These are phyloP conservation scores for Scaptomyza caliginosa DNA, from an alignment of 2,888 invertebrate species.

Conservation along the genomic window DNA sequence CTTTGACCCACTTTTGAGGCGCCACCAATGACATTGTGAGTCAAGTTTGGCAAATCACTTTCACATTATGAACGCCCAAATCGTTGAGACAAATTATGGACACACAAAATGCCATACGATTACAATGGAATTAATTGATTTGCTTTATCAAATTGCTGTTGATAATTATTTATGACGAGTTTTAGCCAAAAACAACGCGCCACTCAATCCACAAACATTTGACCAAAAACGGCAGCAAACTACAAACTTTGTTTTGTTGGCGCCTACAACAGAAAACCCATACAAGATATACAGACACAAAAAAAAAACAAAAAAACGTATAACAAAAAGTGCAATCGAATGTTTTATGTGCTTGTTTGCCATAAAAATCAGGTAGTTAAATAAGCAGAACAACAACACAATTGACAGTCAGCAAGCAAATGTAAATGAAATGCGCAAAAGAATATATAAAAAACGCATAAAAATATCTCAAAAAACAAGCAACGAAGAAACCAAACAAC, in stretches of 20 bases:
- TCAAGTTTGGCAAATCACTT: slow-evolving; percentile 23
- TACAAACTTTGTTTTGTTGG: slow-evolving; percentile 19
- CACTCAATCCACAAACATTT: slow-evolving; percentile 59
- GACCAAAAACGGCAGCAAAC: slow-evolving; percentile 67
- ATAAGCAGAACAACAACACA: slow-evolving; percentile 39
- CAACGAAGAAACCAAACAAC: slow-evolving; percentile 1
- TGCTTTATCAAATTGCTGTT: slow-evolving; percentile 45
- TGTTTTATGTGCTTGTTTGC: slow-evolving; percentile 31
- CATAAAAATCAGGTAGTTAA: slow-evolving; percentile 66
- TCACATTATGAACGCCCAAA: slow-evolving; percentile 29
- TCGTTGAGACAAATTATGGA: slow-evolving; percentile 18
- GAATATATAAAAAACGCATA: slow-evolving; percentile 58
- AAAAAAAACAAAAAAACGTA: slow-evolving; percentile 10
- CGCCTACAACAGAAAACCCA: slow-evolving; percentile 54
- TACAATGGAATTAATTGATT: slow-evolving; percentile 69
- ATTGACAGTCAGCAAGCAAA: slow-evolving; percentile 29
- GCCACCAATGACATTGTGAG: slow-evolving; percentile 2
- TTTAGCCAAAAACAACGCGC: slow-evolving; percentile 48
- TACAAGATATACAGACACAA: too few species aligned
- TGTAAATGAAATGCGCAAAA: slow-evolving; percentile 67
- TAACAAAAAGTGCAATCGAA: slow-evolving; percentile 43
- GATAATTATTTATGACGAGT: slow-evolving; percentile 64
- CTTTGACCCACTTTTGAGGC: slow-evolving; percentile 12
- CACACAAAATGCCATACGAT: slow-evolving; percentile 36
- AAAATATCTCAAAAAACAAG: slow-evolving; percentile 33